phyloP scores from a whole-genome alignment of 2,113 vertebrate species.

The Psophia crepitans region DNA sequence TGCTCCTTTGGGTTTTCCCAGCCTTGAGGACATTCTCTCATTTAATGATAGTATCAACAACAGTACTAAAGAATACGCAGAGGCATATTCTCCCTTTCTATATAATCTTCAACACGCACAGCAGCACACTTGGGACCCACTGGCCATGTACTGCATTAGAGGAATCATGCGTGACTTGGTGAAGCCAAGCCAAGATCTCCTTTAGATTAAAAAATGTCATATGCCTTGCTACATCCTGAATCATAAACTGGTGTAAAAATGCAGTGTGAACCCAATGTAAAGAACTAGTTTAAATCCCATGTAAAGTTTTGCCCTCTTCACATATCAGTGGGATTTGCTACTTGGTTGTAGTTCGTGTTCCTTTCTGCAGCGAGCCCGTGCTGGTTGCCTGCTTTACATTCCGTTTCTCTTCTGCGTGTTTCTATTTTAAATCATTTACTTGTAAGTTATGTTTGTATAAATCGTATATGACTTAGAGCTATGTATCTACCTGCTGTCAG shows the following conservation, averaged over 20 bases:
- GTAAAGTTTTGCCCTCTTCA: neutral
- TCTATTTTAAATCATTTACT: neutral
- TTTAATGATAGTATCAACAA: constrained; percentile 24
- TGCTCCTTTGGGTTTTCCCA: neutral
- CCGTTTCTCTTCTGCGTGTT: neutral
- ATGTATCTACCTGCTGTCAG: neutral
- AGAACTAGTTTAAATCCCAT: neutral
- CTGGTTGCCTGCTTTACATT: neutral
- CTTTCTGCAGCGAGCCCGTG: neutral
- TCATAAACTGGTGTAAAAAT: neutral
- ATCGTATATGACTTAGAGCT: neutral
- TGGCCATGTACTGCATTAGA: neutral
- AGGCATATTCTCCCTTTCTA: neutral
- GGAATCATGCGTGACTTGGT: neutral
- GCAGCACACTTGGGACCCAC: neutral
- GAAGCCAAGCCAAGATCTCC: neutral
- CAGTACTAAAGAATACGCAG: neutral
- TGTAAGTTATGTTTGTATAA: constrained; percentile 4
- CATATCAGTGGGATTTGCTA: neutral
- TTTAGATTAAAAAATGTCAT: neutral
- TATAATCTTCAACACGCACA: neutral
- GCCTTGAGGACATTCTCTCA: neutral
- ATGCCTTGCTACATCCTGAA: neutral
- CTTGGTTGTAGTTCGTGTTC: neutral
- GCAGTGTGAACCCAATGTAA: neutral